These are phyloP conservation scores for Ramphastos sulfuratus DNA, from an alignment of 2,113 vertebrate genomes.

Conservation along the genomic window DNA sequence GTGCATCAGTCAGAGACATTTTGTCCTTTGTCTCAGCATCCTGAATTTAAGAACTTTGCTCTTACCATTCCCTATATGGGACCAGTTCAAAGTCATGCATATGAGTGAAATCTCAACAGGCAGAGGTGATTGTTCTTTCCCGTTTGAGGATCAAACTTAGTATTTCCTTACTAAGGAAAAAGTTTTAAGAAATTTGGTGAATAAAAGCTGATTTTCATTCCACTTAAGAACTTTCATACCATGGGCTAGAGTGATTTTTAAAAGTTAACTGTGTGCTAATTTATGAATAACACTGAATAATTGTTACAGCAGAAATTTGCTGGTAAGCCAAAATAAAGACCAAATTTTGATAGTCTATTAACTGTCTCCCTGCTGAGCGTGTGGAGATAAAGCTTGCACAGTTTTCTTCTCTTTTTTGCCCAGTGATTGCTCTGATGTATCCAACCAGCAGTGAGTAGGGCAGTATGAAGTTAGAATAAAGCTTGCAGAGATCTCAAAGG, in stretches of 20 bases:
- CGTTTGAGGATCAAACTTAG: not conserved
- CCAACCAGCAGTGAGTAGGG: not conserved
- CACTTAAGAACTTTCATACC: not conserved
- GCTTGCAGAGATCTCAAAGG: not conserved
- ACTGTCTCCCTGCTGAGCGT: not conserved
- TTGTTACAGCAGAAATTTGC: not conserved
- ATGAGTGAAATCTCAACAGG: not conserved
- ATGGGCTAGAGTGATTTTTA: not conserved
- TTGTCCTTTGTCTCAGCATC: not conserved
- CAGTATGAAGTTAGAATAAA: not conserved
- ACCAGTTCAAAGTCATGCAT: not conserved
- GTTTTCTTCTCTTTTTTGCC: not conserved
- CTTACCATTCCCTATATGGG: not conserved
- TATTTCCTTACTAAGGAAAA: not conserved
- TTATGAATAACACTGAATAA: not conserved
- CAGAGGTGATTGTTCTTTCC: not conserved
- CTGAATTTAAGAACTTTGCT: not conserved
- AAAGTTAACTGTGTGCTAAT: not conserved
- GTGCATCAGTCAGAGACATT: not conserved
- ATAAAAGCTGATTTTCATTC: not conserved
- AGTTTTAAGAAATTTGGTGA: not conserved
- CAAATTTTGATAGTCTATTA: not conserved
- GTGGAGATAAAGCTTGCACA: not conserved
- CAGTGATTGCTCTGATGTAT: not conserved
- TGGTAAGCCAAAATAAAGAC: not conserved